Evolutionary conservation across 2,888 invertebrate species (phyloP).

Genomic region (Augochlorella aurata): DNA sequence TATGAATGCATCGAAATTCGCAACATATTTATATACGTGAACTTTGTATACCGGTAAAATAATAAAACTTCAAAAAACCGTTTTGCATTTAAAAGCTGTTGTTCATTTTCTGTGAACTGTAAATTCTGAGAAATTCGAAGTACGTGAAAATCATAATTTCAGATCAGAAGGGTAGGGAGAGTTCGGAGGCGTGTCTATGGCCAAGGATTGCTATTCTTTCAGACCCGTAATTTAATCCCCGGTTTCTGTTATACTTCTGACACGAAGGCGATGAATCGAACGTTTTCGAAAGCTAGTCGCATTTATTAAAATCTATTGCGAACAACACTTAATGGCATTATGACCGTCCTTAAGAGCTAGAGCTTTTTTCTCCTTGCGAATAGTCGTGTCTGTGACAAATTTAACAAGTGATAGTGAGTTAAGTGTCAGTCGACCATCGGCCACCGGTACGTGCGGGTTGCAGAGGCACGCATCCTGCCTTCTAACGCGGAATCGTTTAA

Average conservation of each 20-base stretch:
- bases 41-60: neutral
- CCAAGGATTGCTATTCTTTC: neutral
- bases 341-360: neutral
- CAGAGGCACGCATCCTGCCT: constrained; percentile 10
- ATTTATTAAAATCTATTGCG: neutral
- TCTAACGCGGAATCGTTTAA: constrained; percentile 43
- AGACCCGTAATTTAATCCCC: neutral
- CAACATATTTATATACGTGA: neutral
- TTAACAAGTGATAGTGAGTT: constrained; percentile 37
- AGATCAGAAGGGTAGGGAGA: neutral
- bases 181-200: neutral
- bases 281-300: neutral
- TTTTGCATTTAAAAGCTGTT: neutral
- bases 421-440: constrained; percentile 50
- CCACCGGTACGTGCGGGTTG: constrained; percentile 47
- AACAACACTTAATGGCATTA: neutral
- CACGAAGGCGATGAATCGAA: neutral
- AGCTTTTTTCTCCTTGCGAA: neutral
- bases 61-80: neutral
- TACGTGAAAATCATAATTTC: constrained; percentile 8
- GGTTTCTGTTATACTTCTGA: neutral
- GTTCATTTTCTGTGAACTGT: neutral
- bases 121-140: neutral
- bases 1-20: neutral
- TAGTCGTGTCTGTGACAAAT: constrained; percentile 28